Evolutionary conservation across 2,888 invertebrate species (phyloP).

Genomic region (Dryocosmus kuriphilus): DNA sequence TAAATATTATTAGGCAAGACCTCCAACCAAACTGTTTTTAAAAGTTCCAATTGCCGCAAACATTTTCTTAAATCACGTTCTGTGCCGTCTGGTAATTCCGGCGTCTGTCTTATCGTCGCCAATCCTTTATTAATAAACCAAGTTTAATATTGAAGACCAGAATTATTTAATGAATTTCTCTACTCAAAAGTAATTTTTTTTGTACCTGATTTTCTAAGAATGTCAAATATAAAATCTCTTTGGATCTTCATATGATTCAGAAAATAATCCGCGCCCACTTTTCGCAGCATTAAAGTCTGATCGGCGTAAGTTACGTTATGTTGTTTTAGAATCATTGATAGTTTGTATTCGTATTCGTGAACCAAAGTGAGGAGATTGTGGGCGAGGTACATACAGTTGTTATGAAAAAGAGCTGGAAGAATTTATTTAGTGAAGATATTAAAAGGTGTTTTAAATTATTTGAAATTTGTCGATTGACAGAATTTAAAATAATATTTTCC

Average conservation of each 20-base stretch:
- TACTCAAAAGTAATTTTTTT: constrained; percentile 35
- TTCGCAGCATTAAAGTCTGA: constrained; percentile 83
- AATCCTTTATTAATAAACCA: constrained; percentile 75
- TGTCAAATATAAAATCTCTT: constrained; percentile 86
- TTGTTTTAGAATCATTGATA: constrained; percentile 80
- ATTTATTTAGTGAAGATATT: constrained; percentile 24
- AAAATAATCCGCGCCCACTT: constrained; percentile 85
- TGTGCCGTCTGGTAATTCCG: constrained; percentile 81
- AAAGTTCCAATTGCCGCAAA: constrained; percentile 88
- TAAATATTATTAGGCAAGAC: constrained; percentile 89
- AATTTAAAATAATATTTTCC: neutral
- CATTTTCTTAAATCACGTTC: constrained; percentile 90
- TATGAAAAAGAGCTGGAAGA: constrained; percentile 88
- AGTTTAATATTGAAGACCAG: neutral
- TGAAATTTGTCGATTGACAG: too few species aligned
- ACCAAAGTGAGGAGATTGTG: constrained; percentile 85
- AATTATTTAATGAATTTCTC: neutral
- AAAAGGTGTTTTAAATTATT: constrained; percentile 28
- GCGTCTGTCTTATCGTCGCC: constrained; percentile 77
- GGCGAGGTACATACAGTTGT: constrained; percentile 94
- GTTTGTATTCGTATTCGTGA: constrained; percentile 83
- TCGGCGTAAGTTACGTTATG: constrained; percentile 84
- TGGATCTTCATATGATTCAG: constrained; percentile 87
- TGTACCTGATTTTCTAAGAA: constrained; percentile 86
- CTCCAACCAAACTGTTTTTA: constrained; percentile 93